Evolutionary conservation across 2,113 vertebrate genomes (phyloP), one percentile per base, ranked within the genome.

Genomic region (Pristiophorus japonicus): DNA sequence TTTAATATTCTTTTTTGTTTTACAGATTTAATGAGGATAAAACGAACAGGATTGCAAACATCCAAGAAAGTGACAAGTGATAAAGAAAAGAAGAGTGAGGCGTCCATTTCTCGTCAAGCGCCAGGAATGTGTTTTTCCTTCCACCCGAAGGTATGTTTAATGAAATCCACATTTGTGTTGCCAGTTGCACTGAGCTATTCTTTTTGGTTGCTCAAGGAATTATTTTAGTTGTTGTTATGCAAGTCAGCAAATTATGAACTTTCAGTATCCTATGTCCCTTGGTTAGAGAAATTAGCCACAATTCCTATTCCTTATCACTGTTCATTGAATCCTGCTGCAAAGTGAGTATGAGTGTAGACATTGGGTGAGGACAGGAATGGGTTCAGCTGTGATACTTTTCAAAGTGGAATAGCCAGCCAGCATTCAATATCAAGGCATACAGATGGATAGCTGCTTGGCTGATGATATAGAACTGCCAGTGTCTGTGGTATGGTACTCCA

Each of bases 111-210:
- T 27, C 96, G 95, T 0, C 96, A 97, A 93, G 98, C 97, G 90
- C 97, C 98, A 38, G 99, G 98, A 3, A 97, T 98, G 96, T 99
- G 98, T 96, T 98, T 99, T 2, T 98, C 98, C 97, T 99, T 99
- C 96, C 98, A 99, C 45, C 98, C 98, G 67, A 97, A 97, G 97
- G 99, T 99, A 96, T 96, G 96, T 75, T 75, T 81, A 27, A 92
- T n/a, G 34, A 47, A 59, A 62, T 51, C 24, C 3, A 85, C 30
- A 27, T 66, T 47, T 65, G 34, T 63, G 59, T 63, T 92, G 16
- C 59, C 62, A 45, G 3, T 81, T 81, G 38, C 38, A 4, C 18
- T 81, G 78, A 81, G 16, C 5, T 81, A 81, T 81, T 81, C 38
- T 42, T 81, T 81, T n/a, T 42, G 78, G 38, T 81, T 81, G 0